Percentiles rank a stretch among this genome's conserved stretches.
Conservation (phyloP, 2,888 invertebrate genomes). For the Drosophila atripex region DNA sequence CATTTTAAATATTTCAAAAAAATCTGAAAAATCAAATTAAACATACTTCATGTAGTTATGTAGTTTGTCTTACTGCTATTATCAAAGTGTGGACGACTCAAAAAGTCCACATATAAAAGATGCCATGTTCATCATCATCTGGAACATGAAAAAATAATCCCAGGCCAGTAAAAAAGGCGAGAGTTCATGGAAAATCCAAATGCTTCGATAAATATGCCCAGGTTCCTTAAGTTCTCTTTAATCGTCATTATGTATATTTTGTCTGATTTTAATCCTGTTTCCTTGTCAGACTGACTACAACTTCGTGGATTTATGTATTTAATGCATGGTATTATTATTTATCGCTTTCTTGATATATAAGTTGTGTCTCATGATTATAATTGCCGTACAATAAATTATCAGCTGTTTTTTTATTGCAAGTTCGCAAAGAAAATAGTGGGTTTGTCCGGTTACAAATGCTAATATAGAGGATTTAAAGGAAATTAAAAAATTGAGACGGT, state of each 20-base stretch:
- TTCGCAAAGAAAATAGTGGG: neutral
- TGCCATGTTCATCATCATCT: accelerated
- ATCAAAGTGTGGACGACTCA: constrained; percentile 35
- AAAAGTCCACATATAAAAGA: constrained; percentile 6
- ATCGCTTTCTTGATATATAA: no score
- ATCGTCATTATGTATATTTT: neutral
- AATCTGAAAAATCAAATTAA: constrained; percentile 9
- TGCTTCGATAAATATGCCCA: constrained; percentile 1
- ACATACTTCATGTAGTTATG: neutral
- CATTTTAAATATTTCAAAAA: constrained; percentile 30
- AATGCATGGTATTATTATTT: neutral
- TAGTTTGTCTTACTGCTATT: constrained; percentile 19
- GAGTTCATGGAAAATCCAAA: constrained; percentile 35
- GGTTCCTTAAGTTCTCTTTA: neutral
- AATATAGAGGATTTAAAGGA: no score
- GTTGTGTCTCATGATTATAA: neutral
- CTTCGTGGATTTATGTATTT: neutral
- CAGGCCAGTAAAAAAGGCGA: constrained; percentile 4
- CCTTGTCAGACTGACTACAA: neutral
- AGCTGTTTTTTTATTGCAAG: neutral
- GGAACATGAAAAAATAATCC: constrained; percentile 6
- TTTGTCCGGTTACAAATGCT: no score
- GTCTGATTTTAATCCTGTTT: neutral
- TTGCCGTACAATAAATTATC: neutral
- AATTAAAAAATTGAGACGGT: neutral